Percentiles rank a stretch among this genome's conserved stretches.
Evolutionary conservation across 2,888 invertebrate species (phyloP).

Genomic region (Hecatera dysodea): DNA sequence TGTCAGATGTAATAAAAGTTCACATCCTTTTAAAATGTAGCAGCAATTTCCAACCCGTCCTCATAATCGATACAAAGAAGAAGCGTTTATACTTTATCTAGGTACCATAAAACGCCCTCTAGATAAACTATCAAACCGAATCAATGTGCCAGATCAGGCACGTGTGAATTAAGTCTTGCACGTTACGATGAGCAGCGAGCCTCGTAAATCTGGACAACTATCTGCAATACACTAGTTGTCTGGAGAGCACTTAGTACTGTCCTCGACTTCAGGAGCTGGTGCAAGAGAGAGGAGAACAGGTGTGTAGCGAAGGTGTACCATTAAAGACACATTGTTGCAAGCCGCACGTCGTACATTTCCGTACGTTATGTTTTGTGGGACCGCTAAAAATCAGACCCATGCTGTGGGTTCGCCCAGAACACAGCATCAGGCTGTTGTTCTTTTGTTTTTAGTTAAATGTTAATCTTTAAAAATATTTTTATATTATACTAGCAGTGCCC

Average conservation of each 20-base stretch:
- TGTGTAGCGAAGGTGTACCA: background rate
- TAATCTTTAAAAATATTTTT: too few relatives aligned
- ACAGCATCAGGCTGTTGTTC: too few relatives aligned
- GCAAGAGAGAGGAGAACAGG: slow-evolving; percentile 46
- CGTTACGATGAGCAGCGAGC: slow-evolving; percentile 71
- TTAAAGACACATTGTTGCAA: background rate
- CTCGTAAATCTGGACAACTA: slow-evolving; percentile 85
- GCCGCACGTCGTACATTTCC: too few relatives aligned
- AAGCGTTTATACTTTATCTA: too few relatives aligned
- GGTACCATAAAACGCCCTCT: slow-evolving; percentile 23
- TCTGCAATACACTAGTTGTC: slow-evolving; percentile 84
- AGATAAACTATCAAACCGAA: slow-evolving; percentile 41
- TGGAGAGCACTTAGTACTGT: slow-evolving; percentile 87
- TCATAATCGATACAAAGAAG: too few relatives aligned
- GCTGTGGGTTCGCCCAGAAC: too few relatives aligned
- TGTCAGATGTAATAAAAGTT: too few relatives aligned
- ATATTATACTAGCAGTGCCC: too few relatives aligned
- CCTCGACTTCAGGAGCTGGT: slow-evolving; percentile 74
- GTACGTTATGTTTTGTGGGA: too few relatives aligned
- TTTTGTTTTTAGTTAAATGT: too few relatives aligned
- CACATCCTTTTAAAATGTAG: background rate
- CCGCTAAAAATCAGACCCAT: too few relatives aligned
- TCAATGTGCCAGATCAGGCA: slow-evolving; percentile 56
- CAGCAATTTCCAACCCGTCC: background rate
- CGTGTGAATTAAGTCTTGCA: slow-evolving; percentile 63